phyloP scores from a whole-genome alignment of 2,113 vertebrate species.

The Sceloporus tristichus region DNA sequence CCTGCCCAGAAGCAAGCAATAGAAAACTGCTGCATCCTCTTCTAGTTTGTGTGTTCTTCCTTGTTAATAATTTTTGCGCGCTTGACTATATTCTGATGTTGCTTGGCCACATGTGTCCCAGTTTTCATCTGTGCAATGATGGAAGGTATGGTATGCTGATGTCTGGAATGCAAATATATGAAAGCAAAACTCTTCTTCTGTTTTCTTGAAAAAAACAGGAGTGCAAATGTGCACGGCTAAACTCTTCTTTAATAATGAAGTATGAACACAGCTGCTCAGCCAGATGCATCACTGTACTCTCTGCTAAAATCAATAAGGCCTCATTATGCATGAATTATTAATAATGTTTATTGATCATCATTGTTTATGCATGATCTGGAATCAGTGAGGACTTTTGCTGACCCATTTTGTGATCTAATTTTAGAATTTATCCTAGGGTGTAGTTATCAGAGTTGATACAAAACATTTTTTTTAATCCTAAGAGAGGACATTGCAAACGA shows the following conservation, averaged over 20 bases:
- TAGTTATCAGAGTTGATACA: neutral
- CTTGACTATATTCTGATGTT: too few relatives aligned
- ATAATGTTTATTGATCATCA: constrained; percentile 25
- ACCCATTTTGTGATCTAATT: constrained; percentile 1
- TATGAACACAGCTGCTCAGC: constrained; percentile 17
- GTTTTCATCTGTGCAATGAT: too few relatives aligned
- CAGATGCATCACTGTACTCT: neutral
- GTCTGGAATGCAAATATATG: neutral
- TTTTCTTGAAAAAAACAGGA: neutral
- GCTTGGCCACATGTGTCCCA: too few relatives aligned
- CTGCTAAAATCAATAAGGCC: constrained; percentile 1
- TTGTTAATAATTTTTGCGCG: too few relatives aligned
- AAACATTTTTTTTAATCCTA: neutral
- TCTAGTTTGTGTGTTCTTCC: too few relatives aligned
- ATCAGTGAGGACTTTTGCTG: neutral
- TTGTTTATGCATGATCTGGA: neutral
- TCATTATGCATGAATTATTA: constrained; percentile 37
- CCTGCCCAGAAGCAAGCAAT: too few relatives aligned
- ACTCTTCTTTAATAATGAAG: constrained; percentile 23
- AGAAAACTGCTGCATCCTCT: too few relatives aligned
- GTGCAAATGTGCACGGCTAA: neutral
- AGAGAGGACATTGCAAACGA: neutral
- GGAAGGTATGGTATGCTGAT: neutral
- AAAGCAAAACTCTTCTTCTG: neutral
- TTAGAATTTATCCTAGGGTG: constrained; percentile 5